These are phyloP conservation scores for Semnopithecus entellus DNA, from an alignment of 2,113 vertebrate species.

Conservation along the genomic window DNA sequence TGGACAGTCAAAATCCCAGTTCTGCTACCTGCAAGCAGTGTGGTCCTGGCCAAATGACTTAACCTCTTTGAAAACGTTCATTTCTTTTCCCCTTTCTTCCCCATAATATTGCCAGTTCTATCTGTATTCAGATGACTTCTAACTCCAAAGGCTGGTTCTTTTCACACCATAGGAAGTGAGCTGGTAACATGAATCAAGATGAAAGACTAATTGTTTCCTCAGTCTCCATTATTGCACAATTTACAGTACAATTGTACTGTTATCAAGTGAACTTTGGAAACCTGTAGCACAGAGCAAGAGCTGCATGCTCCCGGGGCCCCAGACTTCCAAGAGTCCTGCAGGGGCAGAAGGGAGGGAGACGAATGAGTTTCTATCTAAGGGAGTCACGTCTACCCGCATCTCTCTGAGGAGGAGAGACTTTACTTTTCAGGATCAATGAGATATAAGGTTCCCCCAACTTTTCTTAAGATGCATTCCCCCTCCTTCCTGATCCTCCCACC, in stretches of 20 bases:
- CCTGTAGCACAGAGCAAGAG: neutral
- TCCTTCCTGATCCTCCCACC: neutral
- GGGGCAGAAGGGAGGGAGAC: neutral
- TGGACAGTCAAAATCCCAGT: neutral
- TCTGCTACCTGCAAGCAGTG: neutral
- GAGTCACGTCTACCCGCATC: neutral
- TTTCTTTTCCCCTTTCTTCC: neutral
- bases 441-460: neutral
- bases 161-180: neutral
- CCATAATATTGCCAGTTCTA: neutral
- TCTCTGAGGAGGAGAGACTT: neutral
- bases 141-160: neutral
- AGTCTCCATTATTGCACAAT: neutral
- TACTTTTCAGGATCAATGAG: neutral
- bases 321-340: neutral
- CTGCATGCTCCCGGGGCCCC: fast-evolving
- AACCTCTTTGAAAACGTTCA: neutral
- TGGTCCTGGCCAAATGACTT: neutral
- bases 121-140: neutral
- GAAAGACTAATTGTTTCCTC: neutral
- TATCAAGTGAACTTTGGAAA: conserved; percentile 28
- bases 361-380: neutral
- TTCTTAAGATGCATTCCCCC: neutral
- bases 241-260: neutral
- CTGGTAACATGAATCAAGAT: neutral